Conservation (phyloP, 1,140 invertebrate species). For the Musca domestica region DNA sequence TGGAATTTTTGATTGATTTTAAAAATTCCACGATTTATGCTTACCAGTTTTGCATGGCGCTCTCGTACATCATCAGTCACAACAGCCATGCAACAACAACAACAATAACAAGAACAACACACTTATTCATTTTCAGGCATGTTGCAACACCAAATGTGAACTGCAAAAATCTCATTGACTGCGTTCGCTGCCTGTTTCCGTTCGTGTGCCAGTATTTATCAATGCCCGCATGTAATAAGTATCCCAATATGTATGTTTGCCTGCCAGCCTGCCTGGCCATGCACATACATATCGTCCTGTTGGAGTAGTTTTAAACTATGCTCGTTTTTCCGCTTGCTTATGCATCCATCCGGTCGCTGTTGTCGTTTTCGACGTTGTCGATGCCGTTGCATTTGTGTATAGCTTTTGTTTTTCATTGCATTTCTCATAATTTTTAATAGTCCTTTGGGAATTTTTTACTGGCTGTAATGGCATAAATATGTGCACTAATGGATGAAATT, state of each 20-base stretch:
- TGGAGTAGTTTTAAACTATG: slow-evolving; percentile 5
- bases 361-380: too few relatives aligned
- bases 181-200: not conserved
- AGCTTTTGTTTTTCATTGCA: not conserved
- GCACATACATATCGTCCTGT: too few relatives aligned
- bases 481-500: slow-evolving; percentile 22
- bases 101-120: not conserved
- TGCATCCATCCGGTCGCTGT: not conserved
- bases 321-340: not conserved
- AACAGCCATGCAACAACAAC: not conserved
- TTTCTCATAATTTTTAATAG: slow-evolving; percentile 20
- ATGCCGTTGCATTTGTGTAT: not conserved
- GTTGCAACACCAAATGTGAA: not conserved
- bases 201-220: too few relatives aligned
- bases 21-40: slow-evolving; percentile 22
- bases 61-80: slow-evolving; percentile 4
- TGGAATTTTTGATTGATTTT: slow-evolving; percentile 22
- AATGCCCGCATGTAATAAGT: too few relatives aligned
- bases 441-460: slow-evolving; percentile 15
- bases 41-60: slow-evolving; percentile 5
- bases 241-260: too few relatives aligned
- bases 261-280: too few relatives aligned
- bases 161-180: not conserved
- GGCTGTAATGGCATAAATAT: slow-evolving; percentile 16
- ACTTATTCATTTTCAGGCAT: slow-evolving; percentile 6